A percentile compares a stretch with the other conserved stretches of the same genome.
phyloP scores from a whole-genome alignment of 2,888 invertebrate species.

The Rhamphomyia laevipes region DNA sequence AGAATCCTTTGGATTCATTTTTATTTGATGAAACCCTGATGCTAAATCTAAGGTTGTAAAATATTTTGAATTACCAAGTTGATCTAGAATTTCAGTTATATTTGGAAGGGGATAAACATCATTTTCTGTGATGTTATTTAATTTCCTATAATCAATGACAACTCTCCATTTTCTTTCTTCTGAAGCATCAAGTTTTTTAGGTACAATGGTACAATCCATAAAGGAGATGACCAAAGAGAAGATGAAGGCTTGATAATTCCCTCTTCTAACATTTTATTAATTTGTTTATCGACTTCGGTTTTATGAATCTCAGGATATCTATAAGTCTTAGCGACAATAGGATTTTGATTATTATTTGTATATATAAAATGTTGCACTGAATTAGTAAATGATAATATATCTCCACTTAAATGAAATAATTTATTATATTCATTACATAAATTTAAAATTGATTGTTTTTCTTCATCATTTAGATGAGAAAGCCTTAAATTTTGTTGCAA shows the following conservation, averaged over 20 bases:
- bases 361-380: slow-evolving; percentile 1
- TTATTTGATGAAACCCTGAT: slow-evolving; percentile 29
- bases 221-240: slow-evolving; percentile 16
- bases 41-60: slow-evolving; percentile 29
- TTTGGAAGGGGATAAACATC: slow-evolving; percentile 27
- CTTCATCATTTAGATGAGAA: slow-evolving; percentile 20
- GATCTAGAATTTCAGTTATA: slow-evolving; percentile 27
- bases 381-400: slow-evolving; percentile 22
- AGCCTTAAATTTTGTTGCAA: slow-evolving; percentile 6
- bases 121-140: slow-evolving; percentile 28
- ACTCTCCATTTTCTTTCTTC: slow-evolving; percentile 22
- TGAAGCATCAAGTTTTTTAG: slow-evolving; percentile 24
- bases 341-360: not conserved
- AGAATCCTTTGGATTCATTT: slow-evolving; percentile 18
- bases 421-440: slow-evolving; percentile 20
- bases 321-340: slow-evolving; percentile 8
- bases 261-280: slow-evolving; percentile 20
- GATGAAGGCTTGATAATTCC: slow-evolving; percentile 20
- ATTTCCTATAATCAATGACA: slow-evolving; percentile 27
- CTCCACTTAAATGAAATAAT: slow-evolving; percentile 23
- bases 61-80: slow-evolving; percentile 26
- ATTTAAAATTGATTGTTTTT: slow-evolving; percentile 16
- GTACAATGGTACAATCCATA: slow-evolving; percentile 21
- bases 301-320: slow-evolving; percentile 9
- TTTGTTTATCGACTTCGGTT: slow-evolving; percentile 15